Base-by-base conservation (phyloP, 2,797 vertebrate genomes). In the Meriones psammophilus region DNA sequence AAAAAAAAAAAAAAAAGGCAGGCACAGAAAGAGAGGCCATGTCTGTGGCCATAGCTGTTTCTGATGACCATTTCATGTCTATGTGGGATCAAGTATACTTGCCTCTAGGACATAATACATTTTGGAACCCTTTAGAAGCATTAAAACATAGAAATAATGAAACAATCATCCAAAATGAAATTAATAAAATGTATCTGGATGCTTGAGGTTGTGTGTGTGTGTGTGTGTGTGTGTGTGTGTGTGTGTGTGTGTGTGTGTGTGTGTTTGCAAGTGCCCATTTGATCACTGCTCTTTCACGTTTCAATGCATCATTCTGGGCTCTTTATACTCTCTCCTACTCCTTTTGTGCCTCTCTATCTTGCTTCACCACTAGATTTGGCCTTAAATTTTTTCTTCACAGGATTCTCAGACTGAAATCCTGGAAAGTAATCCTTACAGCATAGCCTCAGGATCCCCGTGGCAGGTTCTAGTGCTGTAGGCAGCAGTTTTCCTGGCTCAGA, bases 111-210 rank as follows among this genome's bases (percentile, higher is more conserved):
- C 8, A 80, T 66, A 36, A 86, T 20, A 46, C 30, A 46, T 58
- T 92, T 89, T 79, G 54, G 69, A 78, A 60, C 8, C 4, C 50
- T 50, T 20, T 33, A n/a, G 50, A 58, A 73, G 5, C 56, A 4
- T 92, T 56, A 83, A 26, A 76, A 33, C 18, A n/a, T 90, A 78
- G 28, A 58, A 90, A 39, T 74, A 54, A 91, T 84, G 17, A 81
- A 92, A 17, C 60, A 30, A 56, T 80, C 60, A 24, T 68, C 39
- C 20, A 12, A 94, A 86, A 88, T 69, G 33, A 73, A 92, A 33
- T 86, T 93, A 86, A 88, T 69, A 42, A 73, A 92, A 33, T 86
- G 5, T 58, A 85, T 93, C 30, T 46, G 54, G 62, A 74, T 76
- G 46, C 54, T 30, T 46, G 58, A 71, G 60, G 58, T n/a, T 7